phyloP scores from a whole-genome alignment of 2,113 vertebrate genomes.

The Aegithalos caudatus region DNA sequence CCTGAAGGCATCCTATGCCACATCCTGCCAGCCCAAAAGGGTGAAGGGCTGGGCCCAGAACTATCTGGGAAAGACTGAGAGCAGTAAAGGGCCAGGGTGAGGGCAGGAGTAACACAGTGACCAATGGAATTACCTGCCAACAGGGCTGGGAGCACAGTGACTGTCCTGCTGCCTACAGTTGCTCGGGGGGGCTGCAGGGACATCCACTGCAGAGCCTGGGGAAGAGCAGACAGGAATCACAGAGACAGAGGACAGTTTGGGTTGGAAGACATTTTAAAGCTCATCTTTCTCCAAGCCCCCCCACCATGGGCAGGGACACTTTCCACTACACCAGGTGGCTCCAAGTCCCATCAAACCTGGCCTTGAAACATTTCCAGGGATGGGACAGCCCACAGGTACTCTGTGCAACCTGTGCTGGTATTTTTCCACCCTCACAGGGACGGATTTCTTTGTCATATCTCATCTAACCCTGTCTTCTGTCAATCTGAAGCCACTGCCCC shows the following conservation, averaged over 20 bases:
- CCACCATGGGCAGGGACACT: background rate
- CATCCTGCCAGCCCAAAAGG: background rate
- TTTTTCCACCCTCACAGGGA: background rate
- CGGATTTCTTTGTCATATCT: background rate
- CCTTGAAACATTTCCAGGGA: background rate
- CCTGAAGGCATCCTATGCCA: background rate
- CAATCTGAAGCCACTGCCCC: background rate
- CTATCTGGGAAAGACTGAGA: background rate
- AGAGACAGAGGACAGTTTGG: background rate
- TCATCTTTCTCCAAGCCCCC: background rate
- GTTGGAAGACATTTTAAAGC: background rate
- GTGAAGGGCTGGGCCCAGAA: background rate
- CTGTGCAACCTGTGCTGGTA: background rate
- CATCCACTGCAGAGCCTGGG: background rate
- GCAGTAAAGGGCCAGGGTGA: fast-evolving
- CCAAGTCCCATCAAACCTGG: background rate
- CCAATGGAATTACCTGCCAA: background rate
- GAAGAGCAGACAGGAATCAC: background rate
- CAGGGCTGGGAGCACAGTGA: background rate
- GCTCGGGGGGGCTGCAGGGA: fast-evolving
- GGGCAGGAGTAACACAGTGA: no score
- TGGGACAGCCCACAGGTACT: background rate
- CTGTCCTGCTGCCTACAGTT: background rate
- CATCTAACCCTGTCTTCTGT: background rate
- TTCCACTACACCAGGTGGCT: background rate